A percentile compares a stretch with the other conserved stretches of the same genome.
These are phyloP conservation scores for Platycercus adscitus DNA, from an alignment of 2,113 vertebrate species.

Conservation along the genomic window DNA sequence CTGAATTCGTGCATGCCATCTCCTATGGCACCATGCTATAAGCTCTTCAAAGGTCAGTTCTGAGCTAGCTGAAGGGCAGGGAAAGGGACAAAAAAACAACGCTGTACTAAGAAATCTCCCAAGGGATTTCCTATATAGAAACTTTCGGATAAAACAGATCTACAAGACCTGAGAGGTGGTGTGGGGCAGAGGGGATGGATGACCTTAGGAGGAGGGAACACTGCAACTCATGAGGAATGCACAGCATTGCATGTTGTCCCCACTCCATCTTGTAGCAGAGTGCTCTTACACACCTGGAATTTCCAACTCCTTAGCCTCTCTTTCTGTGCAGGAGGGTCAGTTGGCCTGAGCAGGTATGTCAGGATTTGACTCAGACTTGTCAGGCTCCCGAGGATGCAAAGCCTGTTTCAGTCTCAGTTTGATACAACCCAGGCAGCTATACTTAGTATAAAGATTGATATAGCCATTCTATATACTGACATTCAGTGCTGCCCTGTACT, in stretches of 20 bases:
- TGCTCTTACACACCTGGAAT: not conserved
- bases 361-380: not conserved
- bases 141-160: not conserved
- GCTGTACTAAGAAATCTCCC: not conserved
- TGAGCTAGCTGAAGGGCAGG: not conserved
- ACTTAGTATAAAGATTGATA: not conserved
- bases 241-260: not conserved
- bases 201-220: not conserved
- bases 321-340: not conserved
- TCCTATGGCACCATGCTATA: not conserved
- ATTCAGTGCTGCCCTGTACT: not conserved
- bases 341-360: rapidly evolving
- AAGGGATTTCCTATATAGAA: not conserved
- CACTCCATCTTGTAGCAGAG: not conserved
- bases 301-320: not conserved
- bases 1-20: not conserved
- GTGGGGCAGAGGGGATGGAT: not conserved
- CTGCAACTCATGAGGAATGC: not conserved
- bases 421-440: not conserved
- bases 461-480: not conserved
- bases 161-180: not conserved
- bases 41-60: not conserved
- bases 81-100: not conserved
- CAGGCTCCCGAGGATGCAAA: not conserved
- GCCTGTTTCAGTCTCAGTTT: not conserved